Base-by-base conservation (phyloP, 1,140 invertebrate species). In the Dryas iulia region DNA sequence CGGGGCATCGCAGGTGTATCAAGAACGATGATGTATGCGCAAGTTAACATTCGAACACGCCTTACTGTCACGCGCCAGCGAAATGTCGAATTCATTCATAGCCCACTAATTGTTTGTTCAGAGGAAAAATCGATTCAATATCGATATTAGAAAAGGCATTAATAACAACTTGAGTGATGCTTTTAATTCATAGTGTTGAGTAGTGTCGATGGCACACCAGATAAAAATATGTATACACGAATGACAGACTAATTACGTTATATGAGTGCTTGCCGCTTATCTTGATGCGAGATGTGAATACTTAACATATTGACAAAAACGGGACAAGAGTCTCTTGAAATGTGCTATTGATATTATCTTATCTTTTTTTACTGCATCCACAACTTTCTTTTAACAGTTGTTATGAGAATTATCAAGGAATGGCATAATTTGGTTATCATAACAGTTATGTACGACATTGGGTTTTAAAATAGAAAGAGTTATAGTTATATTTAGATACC, bases 31-130 rank as follows among this genome's bases (percentile, higher is more conserved):
- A 87, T 87, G 83, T 87, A 89, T 82, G 79, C 82, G 79, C 80
- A 86, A 86, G 77, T 86, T 88, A 84, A 83, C 83, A 87, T 82
- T 81, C 66, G 78, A 78, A 87, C 86, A 87, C 88, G 86, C 87
- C 88, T 89, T 79, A 84, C 76, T 84, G 83, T 89, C 85, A 88
- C 79, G 81, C 73, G 78, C 39, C 59, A 26, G 66, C 66, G 64
- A 72, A 82, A 79, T 73, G 71, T 77, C 74, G 56, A 81, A 80
- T 77, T 75, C 71, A 70, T 74, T 74, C 62, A 72, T 67, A 39
- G 47, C 28, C 25, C 28, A 60, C 54, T 69, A 69, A 59, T 64
- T 69, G 67, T 63, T 69, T 69, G 33, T 72, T 63, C 54, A 65
- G 72, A 65, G 64, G 73, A 57, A 47, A 62, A 28, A 73, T 65